Evolutionary conservation across 2,888 invertebrate genomes (phyloP).

Genomic region (Myathropa florea): DNA sequence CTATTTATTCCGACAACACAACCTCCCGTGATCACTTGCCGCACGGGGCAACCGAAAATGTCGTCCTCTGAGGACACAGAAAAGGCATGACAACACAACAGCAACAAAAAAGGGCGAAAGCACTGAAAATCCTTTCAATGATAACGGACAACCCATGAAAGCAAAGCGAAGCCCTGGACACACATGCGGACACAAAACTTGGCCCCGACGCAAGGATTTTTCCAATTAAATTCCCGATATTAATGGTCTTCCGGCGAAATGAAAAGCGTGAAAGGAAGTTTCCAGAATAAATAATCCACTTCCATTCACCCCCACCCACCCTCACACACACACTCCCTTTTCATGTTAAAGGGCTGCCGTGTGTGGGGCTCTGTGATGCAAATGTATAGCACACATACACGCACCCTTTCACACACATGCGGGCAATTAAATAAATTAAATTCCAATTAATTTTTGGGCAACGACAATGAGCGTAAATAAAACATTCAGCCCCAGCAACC

Average conservation of each 20-base stretch:
- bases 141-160: not conserved
- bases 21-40: not conserved
- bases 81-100: not conserved
- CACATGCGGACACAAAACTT: not conserved
- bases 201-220: not conserved
- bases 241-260: not conserved
- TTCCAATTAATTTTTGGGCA: constrained; percentile 47
- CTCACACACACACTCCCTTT: not conserved
- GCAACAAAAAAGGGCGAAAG: not conserved
- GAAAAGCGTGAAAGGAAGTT: constrained; percentile 11
- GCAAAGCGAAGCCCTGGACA: not conserved
- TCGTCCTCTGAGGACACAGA: not conserved
- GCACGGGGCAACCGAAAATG: not conserved
- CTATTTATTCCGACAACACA: constrained; percentile 1
- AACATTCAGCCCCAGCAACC: not conserved
- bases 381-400: constrained; percentile 17
- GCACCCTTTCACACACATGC: not conserved
- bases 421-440: constrained; percentile 57
- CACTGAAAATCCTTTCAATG: not conserved
- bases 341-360: not conserved
- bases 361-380: not conserved
- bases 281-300: constrained; percentile 11
- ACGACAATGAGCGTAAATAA: constrained; percentile 8
- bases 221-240: constrained; percentile 32
- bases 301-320: not conserved